Base-by-base conservation (phyloP, 2,797 vertebrate species). In the Heliangelus exortis region DNA sequence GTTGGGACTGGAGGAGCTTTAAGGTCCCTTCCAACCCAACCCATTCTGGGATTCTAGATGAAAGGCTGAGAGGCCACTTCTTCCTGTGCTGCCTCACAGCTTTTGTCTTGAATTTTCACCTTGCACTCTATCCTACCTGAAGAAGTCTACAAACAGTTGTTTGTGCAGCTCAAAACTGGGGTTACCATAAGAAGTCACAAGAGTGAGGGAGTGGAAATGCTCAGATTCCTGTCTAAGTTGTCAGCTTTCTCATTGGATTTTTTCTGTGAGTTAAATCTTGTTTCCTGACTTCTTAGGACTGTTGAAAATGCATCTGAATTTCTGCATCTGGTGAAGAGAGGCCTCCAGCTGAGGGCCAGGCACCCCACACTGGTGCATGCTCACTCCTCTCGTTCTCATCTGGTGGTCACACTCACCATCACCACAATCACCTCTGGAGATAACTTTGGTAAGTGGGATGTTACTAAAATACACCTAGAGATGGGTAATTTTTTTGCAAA, bases 341-440 rank as follows among this genome's bases (percentile, higher is more conserved):
- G 98, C 20, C 77, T 98, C 71, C 97, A 92, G 94, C 95, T 98
- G 89, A 95, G 98, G 93, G 97, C 96, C 31, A 98, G 94, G 6
- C 98, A 98, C 48, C 98, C 98, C 87, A 99, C 98, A 2, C 88
- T 98, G 15, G 96, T 99, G 53, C 98, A 99, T 25, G 73, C 96
- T 8, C 97, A 98, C 85, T 99, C 98, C 2, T 99, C 98, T 21
- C 98, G 98, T 75, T 99, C 98, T 41, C 99, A 99, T 94, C 97
- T 99, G 90, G 96, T 99, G 1, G 95, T 99, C 54, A 98, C 98
- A 0, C 93, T 99, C 87, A 98, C 98, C 7, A 77, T 98, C 91
- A 98, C 97, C 36, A 96, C 97, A 79, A 93, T 94, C 85, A 95
- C 95, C 83, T 94, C 95, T 36, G 96, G 95, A 26, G 82, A 97